Evolutionary conservation across 2,113 vertebrate genomes (phyloP), one percentile per base, ranked within the genome.

Genomic region (Egretta garzetta): DNA sequence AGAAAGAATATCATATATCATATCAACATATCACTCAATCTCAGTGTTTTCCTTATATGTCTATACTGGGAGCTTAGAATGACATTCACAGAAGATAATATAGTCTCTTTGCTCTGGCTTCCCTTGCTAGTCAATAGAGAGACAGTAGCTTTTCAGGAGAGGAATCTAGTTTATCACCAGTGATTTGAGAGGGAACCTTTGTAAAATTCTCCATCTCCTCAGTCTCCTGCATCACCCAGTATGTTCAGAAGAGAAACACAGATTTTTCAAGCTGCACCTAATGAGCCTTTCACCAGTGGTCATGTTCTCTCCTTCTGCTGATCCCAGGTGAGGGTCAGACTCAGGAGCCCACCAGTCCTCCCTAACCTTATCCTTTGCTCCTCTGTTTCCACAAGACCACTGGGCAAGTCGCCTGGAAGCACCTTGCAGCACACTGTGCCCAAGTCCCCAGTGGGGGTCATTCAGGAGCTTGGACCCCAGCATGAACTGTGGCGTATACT

Each of bases 401-500:
- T 21, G 67, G 27, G 18, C 33, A 83, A 80, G 24, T n/a, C 56
- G 22, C 45, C 30, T 62, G 70, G 22, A 82, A 67, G 24, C 19
- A 15, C 16, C 32, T 39, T 52, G 23, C 28, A 39, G 39, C 37
- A 33, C 37, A 8, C 23, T 33, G 24, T 67, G 26, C 28, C 52
- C 26, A 47, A 17, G 35, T 52, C 10, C 3, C 8, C 14, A 7
- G 10, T 37, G 35, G 6, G 17, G 4, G 5, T 52, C 32, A 47
- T 23, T 52, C 26, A 56, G 33, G 43, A 35, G 6, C 33, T 32
- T 12, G 12, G 41, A 41, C 7, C 5, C 2, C 26, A 33, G 32
- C 2, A 0, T n/a, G 14, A 84, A 43, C 58, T 1, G 0, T 77
- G 45, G 8, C 13, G 11, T 28, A 7, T 60, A 23, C 9, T 72